phyloP scores from a whole-genome alignment of 1,140 invertebrate species.

The Temnothorax longispinosus region DNA sequence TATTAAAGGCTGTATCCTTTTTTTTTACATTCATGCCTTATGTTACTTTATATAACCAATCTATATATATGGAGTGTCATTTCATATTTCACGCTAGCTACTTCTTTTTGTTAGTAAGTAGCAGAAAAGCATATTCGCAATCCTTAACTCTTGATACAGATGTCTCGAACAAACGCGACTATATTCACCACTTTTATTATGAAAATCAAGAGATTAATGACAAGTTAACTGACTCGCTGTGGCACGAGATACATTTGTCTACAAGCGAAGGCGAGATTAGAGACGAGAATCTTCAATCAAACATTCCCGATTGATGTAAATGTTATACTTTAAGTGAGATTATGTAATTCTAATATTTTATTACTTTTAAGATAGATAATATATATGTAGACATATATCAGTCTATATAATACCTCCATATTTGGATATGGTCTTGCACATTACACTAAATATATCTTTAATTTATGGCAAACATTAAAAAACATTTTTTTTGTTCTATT shows the following conservation, averaged over 20 bases:
- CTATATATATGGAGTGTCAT: not conserved
- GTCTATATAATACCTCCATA: no score
- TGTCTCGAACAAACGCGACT: constrained; percentile 35
- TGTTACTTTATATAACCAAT: not conserved
- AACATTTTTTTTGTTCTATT: not conserved
- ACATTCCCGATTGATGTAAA: not conserved
- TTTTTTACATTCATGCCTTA: not conserved
- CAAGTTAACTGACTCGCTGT: constrained; percentile 43
- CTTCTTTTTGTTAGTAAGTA: not conserved
- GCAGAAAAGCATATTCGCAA: not conserved
- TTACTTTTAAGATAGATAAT: not conserved
- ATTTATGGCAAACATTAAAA: no score
- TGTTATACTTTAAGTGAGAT: not conserved
- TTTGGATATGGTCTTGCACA: not conserved
- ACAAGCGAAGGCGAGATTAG: not conserved
- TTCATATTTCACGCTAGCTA: not conserved
- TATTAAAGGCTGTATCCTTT: constrained; percentile 68
- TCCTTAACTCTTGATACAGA: constrained; percentile 54
- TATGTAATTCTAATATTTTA: not conserved
- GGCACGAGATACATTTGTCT: constrained; percentile 62
- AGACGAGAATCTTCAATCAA: not conserved
- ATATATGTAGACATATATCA: not conserved
- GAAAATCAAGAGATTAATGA: constrained; percentile 13
- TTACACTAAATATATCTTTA: not conserved
- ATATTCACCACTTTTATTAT: constrained; percentile 61